Base-by-base conservation (phyloP, 35 echinoderm and acorn worm genomes). In the Strongylocentrotus purpuratus region DNA sequence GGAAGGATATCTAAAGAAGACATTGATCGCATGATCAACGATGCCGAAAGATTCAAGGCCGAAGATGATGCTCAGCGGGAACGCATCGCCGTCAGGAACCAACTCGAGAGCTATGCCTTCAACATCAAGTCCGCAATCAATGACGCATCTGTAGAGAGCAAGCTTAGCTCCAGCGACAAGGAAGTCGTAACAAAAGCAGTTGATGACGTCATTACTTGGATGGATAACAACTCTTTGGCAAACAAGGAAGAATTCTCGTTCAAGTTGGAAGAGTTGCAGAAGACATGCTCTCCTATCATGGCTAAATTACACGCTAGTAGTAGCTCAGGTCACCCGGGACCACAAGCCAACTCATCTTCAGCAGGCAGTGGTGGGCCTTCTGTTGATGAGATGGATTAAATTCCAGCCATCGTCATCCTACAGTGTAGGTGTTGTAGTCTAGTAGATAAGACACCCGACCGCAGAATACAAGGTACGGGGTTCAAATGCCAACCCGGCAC, bases 31-130 rank as follows among this genome's bases (percentile, higher is more conserved):
- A 99, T 97, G 97, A 89, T 97, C 25, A 94, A 91, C 17, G 98
- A 97, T 86, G 97, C 96, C 18, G 98, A 97, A 46, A 94, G 47
- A 90, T 97, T 96, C 86, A 94, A 99, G 88, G 98, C 97, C 25
- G 98, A 99, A 90, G 98, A 99, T 95, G 96, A 97, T 8, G 94
- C 90, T 14, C 98, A 99, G 17, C 94, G 98, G 7, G 95, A 97
- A 50, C 86, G 97, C 7, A 91, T 99, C 22, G 86, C 94, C 9
- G 65, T 97, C 18, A 97, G 96, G 31, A 99, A 99, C 94, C 86
- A 95, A 45, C 95, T 99, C 13, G 98, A 99, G 92, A 95, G 95
- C 33, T 99, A 99, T 47, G 96, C 97, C 9, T 97, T 96, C 94
- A 95, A 87, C 22, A 93, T 99, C 4, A 99, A 99, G 89, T 95